Base-by-base conservation (phyloP, 2,797 vertebrate species). In the Chelonia mydas region DNA sequence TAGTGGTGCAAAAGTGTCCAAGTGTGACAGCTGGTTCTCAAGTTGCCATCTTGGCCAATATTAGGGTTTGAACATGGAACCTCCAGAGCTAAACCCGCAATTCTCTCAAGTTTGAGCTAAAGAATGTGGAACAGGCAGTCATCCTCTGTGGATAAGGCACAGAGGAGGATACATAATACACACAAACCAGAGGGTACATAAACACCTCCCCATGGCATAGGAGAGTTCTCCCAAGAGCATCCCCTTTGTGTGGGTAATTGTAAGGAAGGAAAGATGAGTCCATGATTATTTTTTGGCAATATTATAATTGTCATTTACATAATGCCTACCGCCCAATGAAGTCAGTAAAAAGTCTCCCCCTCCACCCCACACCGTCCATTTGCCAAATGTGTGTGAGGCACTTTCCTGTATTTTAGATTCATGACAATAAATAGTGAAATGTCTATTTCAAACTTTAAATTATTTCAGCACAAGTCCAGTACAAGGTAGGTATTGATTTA, bases 401-500 rank as follows among this genome's bases (percentile, higher is more conserved):
- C 4, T 77, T 77, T 7, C 13, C 13, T 77, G 11, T 47, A 28
- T 47, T 77, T 77, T 28, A 77, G 27, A 31, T 49, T 49, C 28
- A 33, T 28, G 28, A 21, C 47, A 37, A 47, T 2, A 9, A 90
- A 50, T 23, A 68, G 28, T 2, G 1, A 57, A 59, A 47, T 1
- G 2, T 33, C 49, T 31, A 5, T 9, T 77, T 51, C 81, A 54
- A 4, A 0, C 16, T 65, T n/a, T 2, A n/a, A 65, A n/a, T 9
- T 8, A 68, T 37, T 68, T 3, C 37, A 19, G 37, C 53, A 68
- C 9, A 61, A 11, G 11, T 7, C 3, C 0, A 86, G 50, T 53
- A 47, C 47, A n/a, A 72, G 49, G 1, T 0, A 28, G 25, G 45
- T 47, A 25, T 45, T 45, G 47, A n/a, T 55, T 3, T 8, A n/a